Percentiles rank a stretch among this genome's conserved stretches.
These are phyloP conservation scores for Antheraea mylitta DNA, from an alignment of 1,140 invertebrate species.

Conservation along the genomic window DNA sequence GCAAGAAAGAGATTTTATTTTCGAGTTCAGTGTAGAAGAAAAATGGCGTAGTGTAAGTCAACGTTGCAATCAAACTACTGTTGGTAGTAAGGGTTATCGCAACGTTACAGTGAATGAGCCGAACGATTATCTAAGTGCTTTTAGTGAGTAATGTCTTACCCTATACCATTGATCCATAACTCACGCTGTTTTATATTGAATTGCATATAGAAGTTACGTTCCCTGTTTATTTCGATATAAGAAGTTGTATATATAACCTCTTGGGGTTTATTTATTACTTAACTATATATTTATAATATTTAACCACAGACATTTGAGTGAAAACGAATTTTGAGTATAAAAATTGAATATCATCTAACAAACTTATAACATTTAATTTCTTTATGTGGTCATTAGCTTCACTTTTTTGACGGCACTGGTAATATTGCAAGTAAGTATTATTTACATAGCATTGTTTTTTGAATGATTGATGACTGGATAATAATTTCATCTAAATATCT, in stretches of 20 bases:
- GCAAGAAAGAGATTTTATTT: background rate
- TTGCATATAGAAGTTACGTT: background rate
- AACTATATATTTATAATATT: background rate
- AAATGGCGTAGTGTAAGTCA: background rate
- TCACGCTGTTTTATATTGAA: background rate
- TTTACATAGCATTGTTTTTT: too few species aligned
- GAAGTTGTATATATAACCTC: background rate
- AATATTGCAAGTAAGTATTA: too few species aligned
- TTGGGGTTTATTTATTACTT: background rate
- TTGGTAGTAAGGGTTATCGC: conserved; percentile 9
- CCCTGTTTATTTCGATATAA: background rate
- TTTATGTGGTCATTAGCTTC: too few species aligned
- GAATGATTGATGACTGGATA: too few species aligned
- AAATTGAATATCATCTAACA: too few species aligned
- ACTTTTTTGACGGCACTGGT: too few species aligned
- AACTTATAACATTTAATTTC: too few species aligned
- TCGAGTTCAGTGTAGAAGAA: background rate
- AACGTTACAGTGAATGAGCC: conserved; percentile 4
- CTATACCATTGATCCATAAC: conserved; percentile 6
- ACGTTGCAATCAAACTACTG: background rate
- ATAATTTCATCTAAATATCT: too few species aligned
- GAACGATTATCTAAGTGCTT: conserved; percentile 21
- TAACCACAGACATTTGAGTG: too few species aligned
- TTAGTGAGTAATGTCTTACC: conserved; percentile 13
- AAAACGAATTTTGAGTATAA: too few species aligned